These are phyloP conservation scores for Orchesellides sinensis DNA, from an alignment of 2,888 invertebrate species.

Conservation along the genomic window DNA sequence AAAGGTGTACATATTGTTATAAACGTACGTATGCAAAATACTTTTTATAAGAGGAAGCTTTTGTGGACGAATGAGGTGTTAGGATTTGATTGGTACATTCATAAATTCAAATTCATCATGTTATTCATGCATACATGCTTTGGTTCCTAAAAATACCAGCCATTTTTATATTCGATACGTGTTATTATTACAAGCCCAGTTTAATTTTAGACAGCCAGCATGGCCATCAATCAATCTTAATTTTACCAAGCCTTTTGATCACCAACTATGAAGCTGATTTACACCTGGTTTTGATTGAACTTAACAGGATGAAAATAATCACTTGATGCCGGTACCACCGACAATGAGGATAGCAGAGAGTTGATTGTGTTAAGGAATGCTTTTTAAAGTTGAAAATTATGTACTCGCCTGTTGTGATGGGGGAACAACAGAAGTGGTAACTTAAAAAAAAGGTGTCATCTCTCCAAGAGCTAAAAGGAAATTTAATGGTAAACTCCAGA, in stretches of 20 bases:
- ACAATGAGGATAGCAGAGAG: background rate
- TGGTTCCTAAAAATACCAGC: background rate
- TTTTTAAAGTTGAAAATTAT: constrained; percentile 39
- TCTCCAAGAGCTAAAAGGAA: constrained; percentile 27
- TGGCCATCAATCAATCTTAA: constrained; percentile 47
- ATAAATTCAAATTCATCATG: background rate
- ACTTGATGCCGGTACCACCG: constrained; percentile 38
- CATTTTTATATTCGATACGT: too few relatives aligned
- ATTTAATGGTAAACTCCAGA: constrained; percentile 32
- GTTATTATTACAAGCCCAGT: too few relatives aligned
- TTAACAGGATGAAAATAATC: constrained; percentile 22
- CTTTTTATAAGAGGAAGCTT: background rate
- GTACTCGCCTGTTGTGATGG: constrained; percentile 28
- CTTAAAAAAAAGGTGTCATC: constrained; percentile 43
- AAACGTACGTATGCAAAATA: background rate
- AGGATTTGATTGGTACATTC: background rate
- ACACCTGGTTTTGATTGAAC: constrained; percentile 48
- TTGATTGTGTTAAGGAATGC: constrained; percentile 15
- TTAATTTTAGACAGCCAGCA: constrained; percentile 33
- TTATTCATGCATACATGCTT: too few relatives aligned
- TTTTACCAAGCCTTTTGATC: constrained; percentile 26
- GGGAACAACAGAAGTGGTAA: constrained; percentile 2
- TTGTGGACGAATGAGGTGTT: background rate
- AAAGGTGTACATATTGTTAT: background rate
- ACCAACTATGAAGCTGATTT: constrained; percentile 38